Percentiles rank a stretch among this genome's conserved stretches.
phyloP scores from a whole-genome alignment of 2,797 vertebrate species.

The Poecilia picta region DNA sequence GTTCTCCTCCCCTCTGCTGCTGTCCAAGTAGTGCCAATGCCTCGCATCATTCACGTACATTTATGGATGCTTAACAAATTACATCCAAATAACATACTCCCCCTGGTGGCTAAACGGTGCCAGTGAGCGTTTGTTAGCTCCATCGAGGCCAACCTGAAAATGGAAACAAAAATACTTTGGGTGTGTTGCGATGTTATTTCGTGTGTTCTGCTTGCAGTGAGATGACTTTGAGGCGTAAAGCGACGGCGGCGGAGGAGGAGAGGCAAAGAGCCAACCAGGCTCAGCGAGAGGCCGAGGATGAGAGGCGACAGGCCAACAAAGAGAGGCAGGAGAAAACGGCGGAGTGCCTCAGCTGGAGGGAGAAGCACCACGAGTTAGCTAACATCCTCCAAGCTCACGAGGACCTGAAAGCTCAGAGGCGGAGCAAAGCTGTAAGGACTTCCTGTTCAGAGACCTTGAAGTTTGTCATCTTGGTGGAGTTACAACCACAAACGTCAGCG shows the following conservation, averaged over 20 bases:
- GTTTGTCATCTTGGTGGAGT: not conserved
- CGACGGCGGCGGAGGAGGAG: constrained; percentile 68
- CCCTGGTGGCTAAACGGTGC: not conserved
- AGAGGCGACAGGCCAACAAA: constrained; percentile 61
- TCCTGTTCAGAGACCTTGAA: not conserved
- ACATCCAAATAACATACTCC: not conserved
- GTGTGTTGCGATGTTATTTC: not conserved
- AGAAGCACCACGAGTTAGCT: constrained; percentile 69
- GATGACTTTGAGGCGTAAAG: constrained; percentile 60
- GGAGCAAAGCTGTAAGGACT: constrained; percentile 77
- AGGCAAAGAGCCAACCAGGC: constrained; percentile 59
- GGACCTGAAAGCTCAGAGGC: constrained; percentile 74
- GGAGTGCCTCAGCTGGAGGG: constrained; percentile 76
- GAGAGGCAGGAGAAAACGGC: constrained; percentile 70
- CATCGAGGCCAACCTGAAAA: not conserved
- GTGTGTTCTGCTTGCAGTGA: constrained; percentile 58
- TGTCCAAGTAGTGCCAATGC: not conserved
- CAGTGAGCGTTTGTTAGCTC: not conserved
- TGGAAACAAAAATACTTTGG: not conserved
- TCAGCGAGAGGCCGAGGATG: constrained; percentile 72
- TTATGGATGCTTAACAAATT: not conserved
- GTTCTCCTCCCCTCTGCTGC: not conserved
- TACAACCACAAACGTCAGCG: not conserved
- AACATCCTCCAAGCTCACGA: constrained; percentile 66
- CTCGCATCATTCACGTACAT: not conserved